A percentile compares a stretch with the other conserved stretches of the same genome.
phyloP scores from a whole-genome alignment of 2,888 invertebrate species.

The Cartodere bifasciata region DNA sequence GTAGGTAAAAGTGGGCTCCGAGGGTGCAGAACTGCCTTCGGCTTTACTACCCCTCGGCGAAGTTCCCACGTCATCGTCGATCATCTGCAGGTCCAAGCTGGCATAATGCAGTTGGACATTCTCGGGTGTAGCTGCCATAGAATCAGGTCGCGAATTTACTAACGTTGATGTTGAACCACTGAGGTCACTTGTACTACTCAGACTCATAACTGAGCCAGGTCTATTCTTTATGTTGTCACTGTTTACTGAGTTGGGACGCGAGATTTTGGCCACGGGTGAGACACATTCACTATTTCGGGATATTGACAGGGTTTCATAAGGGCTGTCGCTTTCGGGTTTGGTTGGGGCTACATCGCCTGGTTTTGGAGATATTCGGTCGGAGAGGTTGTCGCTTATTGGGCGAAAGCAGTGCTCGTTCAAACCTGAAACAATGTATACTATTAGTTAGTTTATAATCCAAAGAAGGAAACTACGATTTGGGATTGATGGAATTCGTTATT shows the following conservation, averaged over 20 bases:
- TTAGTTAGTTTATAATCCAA: too few relatives aligned
- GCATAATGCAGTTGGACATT: conserved; percentile 49
- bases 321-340: background rate
- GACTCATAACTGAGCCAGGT: conserved; percentile 12
- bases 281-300: conserved; percentile 16
- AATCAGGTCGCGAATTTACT: conserved; percentile 31
- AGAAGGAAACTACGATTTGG: too few relatives aligned
- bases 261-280: conserved; percentile 23
- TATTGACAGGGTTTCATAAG: conserved; percentile 6
- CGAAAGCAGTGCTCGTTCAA: conserved; percentile 13
- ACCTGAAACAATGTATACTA: too few relatives aligned
- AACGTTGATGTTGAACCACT: conserved; percentile 29
- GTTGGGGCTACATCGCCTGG: conserved; percentile 12
- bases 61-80: conserved; percentile 27
- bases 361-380: conserved; percentile 14
- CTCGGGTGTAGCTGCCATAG: conserved; percentile 29
- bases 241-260: conserved; percentile 32
- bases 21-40: conserved; percentile 18
- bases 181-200: conserved; percentile 25
- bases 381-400: conserved; percentile 18
- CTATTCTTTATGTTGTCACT: conserved; percentile 23
- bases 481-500: too few relatives aligned
- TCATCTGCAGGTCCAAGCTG: conserved; percentile 45
- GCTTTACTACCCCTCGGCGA: conserved; percentile 23
- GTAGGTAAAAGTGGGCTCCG: conserved; percentile 45